A percentile compares a stretch with the other conserved stretches of the same genome.
Evolutionary conservation across 2,113 vertebrate genomes (phyloP).

Genomic region (Ctenodactylus gundi): DNA sequence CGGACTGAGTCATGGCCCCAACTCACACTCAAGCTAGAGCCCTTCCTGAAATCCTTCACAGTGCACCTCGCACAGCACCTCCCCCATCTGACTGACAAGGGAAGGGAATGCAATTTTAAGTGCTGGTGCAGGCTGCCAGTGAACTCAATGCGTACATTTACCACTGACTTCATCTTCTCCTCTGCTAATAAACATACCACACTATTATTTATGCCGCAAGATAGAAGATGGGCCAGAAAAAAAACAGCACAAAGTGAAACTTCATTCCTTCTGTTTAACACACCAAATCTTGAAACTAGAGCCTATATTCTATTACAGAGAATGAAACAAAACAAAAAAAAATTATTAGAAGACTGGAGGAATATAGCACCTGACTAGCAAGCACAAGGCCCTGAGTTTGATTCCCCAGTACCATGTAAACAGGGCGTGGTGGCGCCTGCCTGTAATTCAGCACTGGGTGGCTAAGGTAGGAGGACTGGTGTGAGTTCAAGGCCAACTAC

Average conservation of each 20-base stretch:
- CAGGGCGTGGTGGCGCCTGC: not conserved
- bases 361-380: no score
- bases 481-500: not conserved
- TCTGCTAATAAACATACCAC: not conserved
- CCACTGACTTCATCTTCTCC: not conserved
- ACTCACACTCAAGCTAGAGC: not conserved
- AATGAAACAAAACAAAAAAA: not conserved
- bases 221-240: not conserved
- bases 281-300: no score
- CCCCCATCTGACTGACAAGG: no score
- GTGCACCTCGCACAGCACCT: not conserved
- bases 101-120: no score
- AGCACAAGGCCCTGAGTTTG: no score
- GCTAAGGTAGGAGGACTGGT: not conserved
- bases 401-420: no score
- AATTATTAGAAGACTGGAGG: not conserved
- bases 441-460: not conserved
- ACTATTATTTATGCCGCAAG: not conserved
- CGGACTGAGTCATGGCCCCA: no score
- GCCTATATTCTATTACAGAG: no score
- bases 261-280: not conserved
- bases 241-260: not conserved
- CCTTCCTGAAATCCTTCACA: not conserved
- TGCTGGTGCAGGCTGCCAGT: not conserved
- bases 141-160: not conserved